Percentiles rank a stretch among this genome's conserved stretches.
Conservation (phyloP, 2,888 invertebrate species). For the Tortrix viridana region DNA sequence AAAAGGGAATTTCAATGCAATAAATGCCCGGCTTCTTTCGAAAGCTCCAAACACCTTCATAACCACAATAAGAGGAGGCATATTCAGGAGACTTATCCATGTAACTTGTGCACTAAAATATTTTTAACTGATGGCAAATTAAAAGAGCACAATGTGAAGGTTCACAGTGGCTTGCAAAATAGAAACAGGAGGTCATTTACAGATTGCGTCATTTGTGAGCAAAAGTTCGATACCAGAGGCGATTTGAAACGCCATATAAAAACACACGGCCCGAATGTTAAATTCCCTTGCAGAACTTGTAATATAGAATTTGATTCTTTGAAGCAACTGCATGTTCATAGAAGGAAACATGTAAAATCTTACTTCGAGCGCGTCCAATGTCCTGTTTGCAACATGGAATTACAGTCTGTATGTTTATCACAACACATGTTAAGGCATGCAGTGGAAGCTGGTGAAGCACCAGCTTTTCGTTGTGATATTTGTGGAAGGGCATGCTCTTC, state of each 20-base stretch:
- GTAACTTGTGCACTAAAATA: conserved; percentile 55
- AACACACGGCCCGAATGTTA: conserved; percentile 46
- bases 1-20: conserved; percentile 48
- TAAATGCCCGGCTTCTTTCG: conserved; percentile 57
- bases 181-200: conserved; percentile 57
- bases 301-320: conserved; percentile 48
- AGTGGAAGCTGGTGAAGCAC: conserved; percentile 32
- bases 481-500: conserved; percentile 52
- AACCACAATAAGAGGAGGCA: conserved; percentile 53
- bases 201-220: conserved; percentile 58
- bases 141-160: conserved; percentile 55
- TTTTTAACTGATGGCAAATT: conserved; percentile 49
- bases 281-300: conserved; percentile 58
- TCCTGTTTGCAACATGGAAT: conserved; percentile 50
- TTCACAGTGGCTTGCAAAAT: conserved; percentile 57
- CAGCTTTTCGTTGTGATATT: conserved; percentile 49
- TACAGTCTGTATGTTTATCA: conserved; percentile 51
- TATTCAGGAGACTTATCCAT: conserved; percentile 50
- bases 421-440: conserved; percentile 52
- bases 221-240: conserved; percentile 53
- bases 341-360: conserved; percentile 32
- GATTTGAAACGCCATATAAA: conserved; percentile 55
- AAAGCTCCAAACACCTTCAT: conserved; percentile 46
- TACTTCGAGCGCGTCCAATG: conserved; percentile 55
- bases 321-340: conserved; percentile 33